Percentiles rank a stretch among this genome's conserved stretches.
Evolutionary conservation across 1,140 invertebrate genomes (phyloP).

Genomic region (Sycophaga agraensis): DNA sequence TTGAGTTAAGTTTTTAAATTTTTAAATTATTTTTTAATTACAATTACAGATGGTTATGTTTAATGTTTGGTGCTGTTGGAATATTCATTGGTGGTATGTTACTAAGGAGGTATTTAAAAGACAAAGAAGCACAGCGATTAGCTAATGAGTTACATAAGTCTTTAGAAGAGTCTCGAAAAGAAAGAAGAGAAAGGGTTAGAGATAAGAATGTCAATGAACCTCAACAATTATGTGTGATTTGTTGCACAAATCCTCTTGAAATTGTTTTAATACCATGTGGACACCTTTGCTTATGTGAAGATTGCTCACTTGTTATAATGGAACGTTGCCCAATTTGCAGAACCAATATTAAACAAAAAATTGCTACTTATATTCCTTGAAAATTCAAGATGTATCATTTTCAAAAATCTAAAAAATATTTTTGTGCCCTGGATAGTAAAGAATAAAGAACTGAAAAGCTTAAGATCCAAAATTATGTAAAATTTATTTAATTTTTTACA

Average conservation of each 20-base stretch:
- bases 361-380: slow-evolving; percentile 68
- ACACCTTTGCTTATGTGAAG: slow-evolving; percentile 81
- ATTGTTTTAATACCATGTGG: slow-evolving; percentile 80
- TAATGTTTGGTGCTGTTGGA: slow-evolving; percentile 70
- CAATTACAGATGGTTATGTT: slow-evolving; percentile 61
- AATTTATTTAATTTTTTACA: neutral
- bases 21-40: slow-evolving; percentile 24
- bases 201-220: slow-evolving; percentile 65
- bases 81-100: slow-evolving; percentile 66
- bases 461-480: neutral
- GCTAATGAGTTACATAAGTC: slow-evolving; percentile 61
- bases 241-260: slow-evolving; percentile 74
- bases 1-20: neutral
- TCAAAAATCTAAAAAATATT: slow-evolving; percentile 19
- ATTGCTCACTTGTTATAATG: slow-evolving; percentile 72
- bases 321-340: slow-evolving; percentile 74
- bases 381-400: slow-evolving; percentile 10
- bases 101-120: slow-evolving; percentile 64
- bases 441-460: slow-evolving; percentile 17
- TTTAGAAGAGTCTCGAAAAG: slow-evolving; percentile 64
- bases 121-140: slow-evolving; percentile 59
- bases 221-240: slow-evolving; percentile 77
- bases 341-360: slow-evolving; percentile 63
- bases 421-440: slow-evolving; percentile 16
- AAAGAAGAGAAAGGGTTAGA: slow-evolving; percentile 64